Base-by-base conservation (phyloP, 1,140 invertebrate species). In the Steinernema khuongi region DNA sequence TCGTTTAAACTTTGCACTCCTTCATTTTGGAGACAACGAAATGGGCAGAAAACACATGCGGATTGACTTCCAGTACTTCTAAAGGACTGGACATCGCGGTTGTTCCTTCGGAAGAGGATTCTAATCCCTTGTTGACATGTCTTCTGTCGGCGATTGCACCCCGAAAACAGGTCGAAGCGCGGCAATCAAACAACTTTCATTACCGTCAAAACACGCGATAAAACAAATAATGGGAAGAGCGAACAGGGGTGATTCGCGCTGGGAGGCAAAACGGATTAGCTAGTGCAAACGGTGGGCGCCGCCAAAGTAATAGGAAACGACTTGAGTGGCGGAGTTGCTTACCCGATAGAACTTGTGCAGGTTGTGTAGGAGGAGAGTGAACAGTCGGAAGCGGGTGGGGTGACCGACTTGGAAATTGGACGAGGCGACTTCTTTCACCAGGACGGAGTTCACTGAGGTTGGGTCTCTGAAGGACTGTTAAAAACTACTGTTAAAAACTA, bases 281-380 rank as follows among this genome's bases (percentile, higher is more conserved):
- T n/a, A 60, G 19, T 14, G 50, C 50, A 60, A 60, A 60, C 50
- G 26, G 26, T 22, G 19, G n/a, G n/a, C 36, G n/a, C 36, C 36
- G 36, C 36, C 36, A 41, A 22, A 60, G 50, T 60, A 60, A 60
- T 60, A 14, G 11, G 26, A 60, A 14, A 60, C 50, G 14, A 60
- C 50, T 60, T 26, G 50, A 60, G 50, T 2, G 50, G 19, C 19
- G 4, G 4, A 22, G 14, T 60, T 26, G 26, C 50, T 60, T 60
- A 60, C 50, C 50, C 50, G 50, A 26, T 60, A 60, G 50, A 60
- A 60, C 50, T 22, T 60, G 50, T 60, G 50, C 50, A 60, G 50
- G 50, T 60, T 60, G 50, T 60, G 50, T 22, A 60, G 50, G 50
- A 60, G 50, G 7, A 60, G 50, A 7, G 50, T 60, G 50, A 60